Conservation (phyloP, 2,888 invertebrate genomes). For the Thereva unica region DNA sequence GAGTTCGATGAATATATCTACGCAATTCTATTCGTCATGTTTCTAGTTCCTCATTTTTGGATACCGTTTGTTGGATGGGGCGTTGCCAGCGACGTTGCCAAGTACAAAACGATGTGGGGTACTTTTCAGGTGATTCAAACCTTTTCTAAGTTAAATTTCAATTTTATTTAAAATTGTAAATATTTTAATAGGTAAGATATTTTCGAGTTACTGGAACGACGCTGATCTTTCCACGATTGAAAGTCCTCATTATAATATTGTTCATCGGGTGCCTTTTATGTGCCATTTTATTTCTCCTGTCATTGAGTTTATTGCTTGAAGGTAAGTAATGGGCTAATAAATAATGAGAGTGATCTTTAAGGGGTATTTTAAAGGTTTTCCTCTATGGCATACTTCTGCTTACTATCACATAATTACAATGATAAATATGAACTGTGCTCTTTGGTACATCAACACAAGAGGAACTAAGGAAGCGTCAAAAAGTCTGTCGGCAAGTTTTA, state of each 20-base stretch:
- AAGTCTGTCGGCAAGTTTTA: conserved; percentile 62
- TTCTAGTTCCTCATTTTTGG: conserved; percentile 37
- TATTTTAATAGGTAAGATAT: conserved; percentile 59
- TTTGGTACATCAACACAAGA: conserved; percentile 72
- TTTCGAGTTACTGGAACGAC: conserved; percentile 65
- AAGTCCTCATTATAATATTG: conserved; percentile 65
- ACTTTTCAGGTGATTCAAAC: conserved; percentile 63
- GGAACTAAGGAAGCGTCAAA: conserved; percentile 68
- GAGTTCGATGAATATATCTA: conserved; percentile 73
- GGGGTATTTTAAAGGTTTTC: conserved; percentile 59
- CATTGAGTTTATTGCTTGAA: conserved; percentile 65
- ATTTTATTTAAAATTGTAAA: conserved; percentile 7
- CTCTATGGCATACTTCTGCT: conserved; percentile 64
- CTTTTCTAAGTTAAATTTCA: not conserved
- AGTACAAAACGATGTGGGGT: conserved; percentile 72
- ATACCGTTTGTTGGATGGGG: conserved; percentile 71
- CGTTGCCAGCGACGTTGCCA: conserved; percentile 69
- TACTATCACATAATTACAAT: conserved; percentile 69
- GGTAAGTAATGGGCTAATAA: conserved; percentile 40
- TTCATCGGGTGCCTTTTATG: conserved; percentile 66
- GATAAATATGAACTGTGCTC: conserved; percentile 73
- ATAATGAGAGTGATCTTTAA: not conserved
- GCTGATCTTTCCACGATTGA: conserved; percentile 66
- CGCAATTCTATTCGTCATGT: conserved; percentile 62
- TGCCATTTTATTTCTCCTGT: conserved; percentile 65